Percentiles rank a stretch among this genome's conserved stretches.
Evolutionary conservation across 2,888 invertebrate genomes (phyloP).

Genomic region (Agriopis aurantiaria): DNA sequence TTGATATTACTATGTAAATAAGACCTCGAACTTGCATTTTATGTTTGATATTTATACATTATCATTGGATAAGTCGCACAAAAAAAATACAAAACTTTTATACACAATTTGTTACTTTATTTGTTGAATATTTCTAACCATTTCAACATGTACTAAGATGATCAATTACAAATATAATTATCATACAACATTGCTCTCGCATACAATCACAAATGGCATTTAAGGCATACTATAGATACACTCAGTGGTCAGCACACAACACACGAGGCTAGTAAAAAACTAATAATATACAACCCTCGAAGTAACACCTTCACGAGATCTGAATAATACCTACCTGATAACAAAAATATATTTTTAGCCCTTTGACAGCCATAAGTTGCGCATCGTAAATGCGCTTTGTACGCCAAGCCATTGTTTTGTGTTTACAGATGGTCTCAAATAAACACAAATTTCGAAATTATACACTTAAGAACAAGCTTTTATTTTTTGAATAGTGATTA

Average conservation of each 20-base stretch:
- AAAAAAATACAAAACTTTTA: conserved; percentile 67
- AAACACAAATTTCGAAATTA: too few relatives aligned
- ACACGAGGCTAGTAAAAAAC: conserved; percentile 45
- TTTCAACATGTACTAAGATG: conserved; percentile 81
- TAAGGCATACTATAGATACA: conserved; percentile 70
- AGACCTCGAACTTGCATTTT: conserved; percentile 32
- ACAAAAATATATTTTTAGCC: not conserved
- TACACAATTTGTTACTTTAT: conserved; percentile 82
- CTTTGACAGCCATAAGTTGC: too few relatives aligned
- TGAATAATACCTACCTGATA: conserved; percentile 5
- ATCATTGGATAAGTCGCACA: conserved; percentile 24
- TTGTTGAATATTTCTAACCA: conserved; percentile 71
- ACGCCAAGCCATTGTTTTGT: too few relatives aligned
- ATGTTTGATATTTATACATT: conserved; percentile 17
- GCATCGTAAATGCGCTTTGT: too few relatives aligned
- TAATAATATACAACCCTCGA: conserved; percentile 29
- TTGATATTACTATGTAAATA: conserved; percentile 32
- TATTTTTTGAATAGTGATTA: too few relatives aligned
- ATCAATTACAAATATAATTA: conserved; percentile 62
- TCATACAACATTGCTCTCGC: conserved; percentile 72
- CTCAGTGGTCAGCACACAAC: conserved; percentile 47
- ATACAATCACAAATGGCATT: conserved; percentile 79
- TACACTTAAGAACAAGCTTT: too few relatives aligned
- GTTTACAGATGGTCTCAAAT: too few relatives aligned
- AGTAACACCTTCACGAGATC: conserved; percentile 18